These are phyloP conservation scores for Festucalex cinctus DNA, from an alignment of 2,113 vertebrate species.

Conservation along the genomic window DNA sequence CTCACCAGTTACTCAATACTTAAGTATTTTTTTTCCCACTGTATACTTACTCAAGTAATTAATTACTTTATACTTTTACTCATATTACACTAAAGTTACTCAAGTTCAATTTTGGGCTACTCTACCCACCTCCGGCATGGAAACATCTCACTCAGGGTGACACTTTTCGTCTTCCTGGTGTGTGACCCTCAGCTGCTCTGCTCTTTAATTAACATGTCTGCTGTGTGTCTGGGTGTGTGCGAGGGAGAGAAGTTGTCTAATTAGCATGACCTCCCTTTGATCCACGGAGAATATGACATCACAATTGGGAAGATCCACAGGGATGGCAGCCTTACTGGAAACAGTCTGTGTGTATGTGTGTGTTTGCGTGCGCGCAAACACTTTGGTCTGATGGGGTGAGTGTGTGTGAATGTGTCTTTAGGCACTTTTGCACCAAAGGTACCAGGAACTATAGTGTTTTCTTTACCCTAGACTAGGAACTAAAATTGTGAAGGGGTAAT, in stretches of 20 bases:
- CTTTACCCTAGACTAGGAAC: too few relatives aligned
- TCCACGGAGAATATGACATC: conserved; percentile 1
- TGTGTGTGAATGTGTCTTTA: not conserved
- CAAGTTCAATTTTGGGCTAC: not conserved
- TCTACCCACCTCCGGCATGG: not conserved
- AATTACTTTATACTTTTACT: not conserved
- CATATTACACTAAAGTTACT: not conserved
- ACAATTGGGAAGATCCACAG: conserved; percentile 1
- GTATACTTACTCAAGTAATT: not conserved
- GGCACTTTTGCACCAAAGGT: not conserved
- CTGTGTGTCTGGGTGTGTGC: not conserved
- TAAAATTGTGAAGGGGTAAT: too few relatives aligned
- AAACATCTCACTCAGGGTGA: not conserved
- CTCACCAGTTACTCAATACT: too few relatives aligned
- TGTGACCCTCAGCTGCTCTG: not conserved
- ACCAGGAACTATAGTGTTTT: not conserved
- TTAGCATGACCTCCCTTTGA: conserved; percentile 4
- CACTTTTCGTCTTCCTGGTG: not conserved
- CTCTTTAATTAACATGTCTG: conserved; percentile 4
- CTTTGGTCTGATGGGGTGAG: not conserved
- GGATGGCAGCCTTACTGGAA: not conserved
- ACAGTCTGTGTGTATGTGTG: not conserved
- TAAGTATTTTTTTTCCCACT: not conserved
- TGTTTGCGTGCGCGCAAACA: not conserved
- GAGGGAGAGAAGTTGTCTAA: not conserved